Percentiles rank a stretch among this genome's conserved stretches.
phyloP scores from a whole-genome alignment of 2,888 invertebrate genomes.

The Agrochola circellaris region DNA sequence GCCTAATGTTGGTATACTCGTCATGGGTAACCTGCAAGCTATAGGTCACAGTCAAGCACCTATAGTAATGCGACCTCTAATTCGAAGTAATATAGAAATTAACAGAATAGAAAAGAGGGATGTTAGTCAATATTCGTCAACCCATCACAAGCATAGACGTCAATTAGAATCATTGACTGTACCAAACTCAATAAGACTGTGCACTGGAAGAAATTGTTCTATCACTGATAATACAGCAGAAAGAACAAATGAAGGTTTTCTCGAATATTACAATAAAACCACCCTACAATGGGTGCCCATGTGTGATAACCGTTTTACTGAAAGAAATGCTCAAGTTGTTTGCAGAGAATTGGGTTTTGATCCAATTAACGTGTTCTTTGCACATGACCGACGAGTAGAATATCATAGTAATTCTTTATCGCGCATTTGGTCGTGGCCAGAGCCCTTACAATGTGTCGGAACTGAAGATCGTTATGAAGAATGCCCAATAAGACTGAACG shows the following conservation, averaged over 20 bases:
- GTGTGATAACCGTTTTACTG: constrained; percentile 98
- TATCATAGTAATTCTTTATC: constrained; percentile 97
- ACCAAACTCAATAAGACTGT: constrained; percentile 93
- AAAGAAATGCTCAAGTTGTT: constrained; percentile 98
- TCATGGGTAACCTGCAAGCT: constrained; percentile 97
- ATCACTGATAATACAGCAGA: constrained; percentile 88
- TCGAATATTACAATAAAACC: constrained; percentile 98
- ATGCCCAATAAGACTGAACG: constrained; percentile 97
- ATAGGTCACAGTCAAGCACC: constrained; percentile 94
- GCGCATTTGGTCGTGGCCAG: constrained; percentile 98
- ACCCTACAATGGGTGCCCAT: constrained; percentile 99
- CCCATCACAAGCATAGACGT: constrained; percentile 84
- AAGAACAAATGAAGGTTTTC: constrained; percentile 94
- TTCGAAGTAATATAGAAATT: constrained; percentile 80
- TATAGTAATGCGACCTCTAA: constrained; percentile 94
- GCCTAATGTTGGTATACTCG: constrained; percentile 98
- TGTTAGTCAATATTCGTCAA: constrained; percentile 78
- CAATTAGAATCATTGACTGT: constrained; percentile 90
- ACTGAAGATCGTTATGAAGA: constrained; percentile 94
- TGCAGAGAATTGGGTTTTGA: constrained; percentile 98
- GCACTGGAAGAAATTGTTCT: constrained; percentile 94
- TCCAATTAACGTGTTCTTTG: constrained; percentile 96
- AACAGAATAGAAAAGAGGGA: constrained; percentile 85
- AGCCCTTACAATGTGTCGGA: constrained; percentile 96
- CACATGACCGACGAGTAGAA: constrained; percentile 96